A percentile compares a stretch with the other conserved stretches of the same genome.
Conservation (phyloP, 1,140 invertebrate species). For the Pectinophora gossypiella region DNA sequence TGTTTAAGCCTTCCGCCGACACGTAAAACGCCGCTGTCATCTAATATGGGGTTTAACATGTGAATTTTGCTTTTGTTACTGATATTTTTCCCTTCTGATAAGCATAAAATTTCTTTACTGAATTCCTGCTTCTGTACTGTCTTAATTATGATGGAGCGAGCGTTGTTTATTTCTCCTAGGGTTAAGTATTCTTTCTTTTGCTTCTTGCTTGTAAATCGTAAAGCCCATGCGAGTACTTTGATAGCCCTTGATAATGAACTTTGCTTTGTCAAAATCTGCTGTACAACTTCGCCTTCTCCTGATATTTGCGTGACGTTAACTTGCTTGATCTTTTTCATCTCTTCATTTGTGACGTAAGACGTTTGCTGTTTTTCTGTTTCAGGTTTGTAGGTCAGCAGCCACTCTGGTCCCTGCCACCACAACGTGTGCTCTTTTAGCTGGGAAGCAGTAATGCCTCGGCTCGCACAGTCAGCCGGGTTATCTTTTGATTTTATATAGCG, state of each 20-base stretch:
- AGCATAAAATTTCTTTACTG: background rate
- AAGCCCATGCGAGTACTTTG: background rate
- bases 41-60: conserved; percentile 46
- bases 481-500: too few species aligned
- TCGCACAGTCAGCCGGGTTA: too few species aligned
- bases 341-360: background rate
- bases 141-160: background rate
- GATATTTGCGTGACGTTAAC: background rate
- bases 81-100: background rate
- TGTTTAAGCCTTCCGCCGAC: conserved; percentile 57
- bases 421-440: too few species aligned
- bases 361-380: background rate
- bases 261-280: background rate
- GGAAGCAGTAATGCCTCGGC: too few species aligned
- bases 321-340: background rate
- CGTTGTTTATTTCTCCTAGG: background rate
- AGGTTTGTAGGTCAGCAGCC: background rate
- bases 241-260: background rate
- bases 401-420: background rate
- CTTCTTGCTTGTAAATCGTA: background rate
- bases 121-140: background rate
- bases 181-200: background rate
- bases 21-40: conserved; percentile 43
- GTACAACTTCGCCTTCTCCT: background rate
- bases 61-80: conserved; percentile 17